phyloP scores from a whole-genome alignment of 2,888 invertebrate species.

The Argyresthia albistria region DNA sequence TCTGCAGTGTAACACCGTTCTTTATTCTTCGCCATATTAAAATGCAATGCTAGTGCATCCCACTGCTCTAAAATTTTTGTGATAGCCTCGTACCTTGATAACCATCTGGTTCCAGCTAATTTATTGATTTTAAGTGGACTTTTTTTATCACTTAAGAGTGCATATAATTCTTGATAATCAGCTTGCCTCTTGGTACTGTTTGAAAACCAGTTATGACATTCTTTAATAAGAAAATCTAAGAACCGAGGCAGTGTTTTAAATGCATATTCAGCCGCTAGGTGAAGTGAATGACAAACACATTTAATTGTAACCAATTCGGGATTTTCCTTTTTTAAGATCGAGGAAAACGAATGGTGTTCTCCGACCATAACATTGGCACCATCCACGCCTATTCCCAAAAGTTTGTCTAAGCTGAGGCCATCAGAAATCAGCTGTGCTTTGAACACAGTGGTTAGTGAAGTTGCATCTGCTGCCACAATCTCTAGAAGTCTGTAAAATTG shows the following conservation, averaged over 20 bases:
- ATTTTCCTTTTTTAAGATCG: background rate
- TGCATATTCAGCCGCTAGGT: background rate
- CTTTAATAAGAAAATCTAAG: background rate
- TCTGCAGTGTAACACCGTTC: background rate
- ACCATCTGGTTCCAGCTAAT: constrained; percentile 1
- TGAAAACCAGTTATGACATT: background rate
- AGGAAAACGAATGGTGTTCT: background rate
- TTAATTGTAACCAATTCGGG: background rate
- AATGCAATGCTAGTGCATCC: background rate
- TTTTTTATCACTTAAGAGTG: background rate
- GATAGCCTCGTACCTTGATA: background rate
- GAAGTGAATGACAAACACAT: background rate
- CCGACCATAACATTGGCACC: background rate
- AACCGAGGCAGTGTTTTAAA: background rate
- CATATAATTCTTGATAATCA: background rate
- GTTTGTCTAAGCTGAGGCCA: constrained; percentile 1
- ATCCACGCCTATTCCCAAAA: constrained; percentile 2
- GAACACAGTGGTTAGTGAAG: background rate
- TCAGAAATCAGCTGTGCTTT: constrained; percentile 2
- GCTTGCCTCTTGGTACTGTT: background rate
- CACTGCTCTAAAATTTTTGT: constrained; percentile 1
- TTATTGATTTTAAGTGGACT: background rate
- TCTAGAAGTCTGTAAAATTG: constrained; percentile 3
- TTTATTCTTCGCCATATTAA: background rate
- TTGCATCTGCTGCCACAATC: constrained; percentile 2